Percentiles rank a stretch among this genome's conserved stretches.
Conservation (phyloP, 2,888 invertebrate genomes). For the Isoperla grammatica region DNA sequence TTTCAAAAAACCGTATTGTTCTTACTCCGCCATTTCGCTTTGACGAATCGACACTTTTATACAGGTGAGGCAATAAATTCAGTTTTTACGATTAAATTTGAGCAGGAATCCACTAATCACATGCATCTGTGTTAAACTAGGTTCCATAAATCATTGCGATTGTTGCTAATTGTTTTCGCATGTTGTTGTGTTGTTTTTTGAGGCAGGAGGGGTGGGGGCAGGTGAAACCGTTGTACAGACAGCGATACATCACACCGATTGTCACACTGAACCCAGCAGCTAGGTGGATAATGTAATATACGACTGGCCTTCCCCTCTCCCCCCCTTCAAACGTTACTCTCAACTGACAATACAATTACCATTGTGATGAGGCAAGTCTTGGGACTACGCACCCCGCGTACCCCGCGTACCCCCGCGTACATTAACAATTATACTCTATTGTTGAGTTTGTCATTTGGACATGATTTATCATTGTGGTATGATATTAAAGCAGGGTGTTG, state of each 20-base stretch:
- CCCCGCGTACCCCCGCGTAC: too few species aligned
- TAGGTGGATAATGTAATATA: conserved; percentile 4
- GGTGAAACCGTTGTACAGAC: not conserved
- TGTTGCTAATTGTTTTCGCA: too few species aligned
- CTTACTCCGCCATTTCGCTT: too few species aligned
- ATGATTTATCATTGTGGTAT: conserved; percentile 22
- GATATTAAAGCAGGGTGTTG: not conserved
- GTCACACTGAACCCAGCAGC: conserved; percentile 1
- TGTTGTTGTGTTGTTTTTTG: not conserved
- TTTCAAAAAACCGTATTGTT: too few species aligned
- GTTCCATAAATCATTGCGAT: too few species aligned
- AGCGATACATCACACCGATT: conserved; percentile 1
- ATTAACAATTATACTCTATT: conserved; percentile 26
- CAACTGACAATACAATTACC: conserved; percentile 25
- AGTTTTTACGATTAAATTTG: too few species aligned
- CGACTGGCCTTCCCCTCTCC: not conserved
- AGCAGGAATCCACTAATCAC: not conserved
- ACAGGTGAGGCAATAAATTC: too few species aligned
- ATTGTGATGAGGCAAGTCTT: conserved; percentile 16
- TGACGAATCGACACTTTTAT: too few species aligned
- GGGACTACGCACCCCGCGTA: too few species aligned
- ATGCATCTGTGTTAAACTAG: not conserved
- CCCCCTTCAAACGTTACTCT: conserved; percentile 15
- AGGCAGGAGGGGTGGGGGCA: not conserved
- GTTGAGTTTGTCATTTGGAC: conserved; percentile 21